Evolutionary conservation across 2,113 vertebrate species (phyloP).

Genomic region (Cololabis saira): DNA sequence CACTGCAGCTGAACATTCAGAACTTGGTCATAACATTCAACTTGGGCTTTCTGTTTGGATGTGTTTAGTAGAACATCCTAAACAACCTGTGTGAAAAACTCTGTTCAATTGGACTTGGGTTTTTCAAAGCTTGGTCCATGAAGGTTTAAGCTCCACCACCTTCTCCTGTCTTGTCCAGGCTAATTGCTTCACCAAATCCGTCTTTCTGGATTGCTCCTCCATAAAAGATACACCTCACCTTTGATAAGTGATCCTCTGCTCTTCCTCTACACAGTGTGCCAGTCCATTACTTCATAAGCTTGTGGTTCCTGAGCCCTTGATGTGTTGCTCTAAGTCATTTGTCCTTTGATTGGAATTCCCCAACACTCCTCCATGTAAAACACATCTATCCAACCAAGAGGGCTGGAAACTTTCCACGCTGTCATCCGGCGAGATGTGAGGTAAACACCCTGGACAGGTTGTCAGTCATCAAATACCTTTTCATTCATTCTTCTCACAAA

Average conservation of each 20-base stretch:
- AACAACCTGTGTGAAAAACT: too few relatives aligned
- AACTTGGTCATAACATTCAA: too few relatives aligned
- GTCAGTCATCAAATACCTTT: not conserved
- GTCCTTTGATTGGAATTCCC: not conserved
- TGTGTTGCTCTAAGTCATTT: slow-evolving; percentile 4
- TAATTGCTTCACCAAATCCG: too few relatives aligned
- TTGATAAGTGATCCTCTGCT: not conserved
- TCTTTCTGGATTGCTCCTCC: not conserved
- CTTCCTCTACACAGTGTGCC: not conserved
- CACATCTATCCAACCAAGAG: not conserved
- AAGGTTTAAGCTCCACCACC: too few relatives aligned
- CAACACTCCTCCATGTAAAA: not conserved
- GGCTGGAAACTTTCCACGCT: too few relatives aligned
- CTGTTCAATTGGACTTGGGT: too few relatives aligned
- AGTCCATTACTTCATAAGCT: not conserved
- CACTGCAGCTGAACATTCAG: too few relatives aligned
- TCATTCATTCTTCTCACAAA: not conserved
- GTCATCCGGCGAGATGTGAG: too few relatives aligned
- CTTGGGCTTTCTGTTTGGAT: too few relatives aligned
- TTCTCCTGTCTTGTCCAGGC: not conserved
- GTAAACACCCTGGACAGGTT: too few relatives aligned
- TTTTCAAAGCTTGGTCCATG: too few relatives aligned
- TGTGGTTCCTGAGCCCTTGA: slow-evolving; percentile 1
- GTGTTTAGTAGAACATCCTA: too few relatives aligned
- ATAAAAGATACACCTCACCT: not conserved